Evolutionary conservation across 2,113 vertebrate genomes (phyloP), one percentile per base, ranked within the genome.

Genomic region (Crypturellus undulatus): DNA sequence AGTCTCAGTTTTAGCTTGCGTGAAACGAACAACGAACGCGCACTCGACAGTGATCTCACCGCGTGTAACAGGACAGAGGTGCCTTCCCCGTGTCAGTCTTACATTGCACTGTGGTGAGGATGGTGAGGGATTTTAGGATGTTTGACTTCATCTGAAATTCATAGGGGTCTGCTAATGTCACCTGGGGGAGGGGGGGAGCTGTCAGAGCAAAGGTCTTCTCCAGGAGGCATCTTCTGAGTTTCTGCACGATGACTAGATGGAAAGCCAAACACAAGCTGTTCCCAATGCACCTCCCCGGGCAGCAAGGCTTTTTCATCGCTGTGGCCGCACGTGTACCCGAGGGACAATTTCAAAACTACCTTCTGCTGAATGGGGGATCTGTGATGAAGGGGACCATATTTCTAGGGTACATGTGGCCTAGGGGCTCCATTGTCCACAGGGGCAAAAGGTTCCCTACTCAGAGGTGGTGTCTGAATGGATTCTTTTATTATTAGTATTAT

Each of bases 191-290:
- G n/a, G 60, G 3, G 1, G 2, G 12, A 60, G 10, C 40, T 73
- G 34, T 43, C 36, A 78, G 54, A 25, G 71, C 49, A 92, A 83
- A 45, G 73, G 70, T 60, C 93, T 56, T 88, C 82, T 67, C 36
- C 47, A 51, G 56, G 49, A 78, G n/a, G 9, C 36, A 34, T 82
- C 76, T 79, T 90, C 40, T 83, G 45, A 86, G 54, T 92, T 84
- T 86, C 51, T 18, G 6, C 20, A 0, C 0, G 45, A n/a, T 84
- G 28, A 56, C 63, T 70, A 60, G 45, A 75, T 0, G 0, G 36
- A 83, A 67, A 15, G 15, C 79, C 0, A 1, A 73, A 59, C 5
- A 9, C 0, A 1, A 38, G 28, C n/a, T 20, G 75, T 24, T 49
- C 70, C 1, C 1, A 5, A 28, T 2, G 5, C 62, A 69, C 43